Percentiles rank a stretch among this genome's conserved stretches.
These are phyloP conservation scores for Tachuris rubrigastra DNA, from an alignment of 2,113 vertebrate species.

Conservation along the genomic window DNA sequence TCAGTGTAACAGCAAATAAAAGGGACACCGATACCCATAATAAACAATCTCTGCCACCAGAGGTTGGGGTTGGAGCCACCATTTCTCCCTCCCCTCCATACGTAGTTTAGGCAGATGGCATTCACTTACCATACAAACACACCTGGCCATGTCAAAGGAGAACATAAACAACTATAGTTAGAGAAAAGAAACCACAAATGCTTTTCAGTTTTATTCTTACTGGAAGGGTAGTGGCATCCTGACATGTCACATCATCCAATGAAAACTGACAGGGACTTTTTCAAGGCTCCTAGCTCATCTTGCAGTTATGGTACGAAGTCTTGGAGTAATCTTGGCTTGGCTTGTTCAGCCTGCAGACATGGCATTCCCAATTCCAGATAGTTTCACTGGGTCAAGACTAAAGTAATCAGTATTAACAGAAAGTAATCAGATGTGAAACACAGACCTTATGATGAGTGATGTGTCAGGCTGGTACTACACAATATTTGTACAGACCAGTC, in stretches of 20 bases:
- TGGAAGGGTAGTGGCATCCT: background rate
- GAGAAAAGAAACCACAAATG: background rate
- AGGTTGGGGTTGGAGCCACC: background rate
- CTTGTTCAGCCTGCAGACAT: slow-evolving; percentile 12
- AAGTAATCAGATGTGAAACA: slow-evolving; percentile 27
- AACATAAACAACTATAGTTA: background rate
- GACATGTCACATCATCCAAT: slow-evolving; percentile 20
- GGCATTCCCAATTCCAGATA: slow-evolving; percentile 47
- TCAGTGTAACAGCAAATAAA: background rate
- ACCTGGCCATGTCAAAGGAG: background rate
- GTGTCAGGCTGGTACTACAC: background rate
- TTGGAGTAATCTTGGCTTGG: slow-evolving; percentile 1
- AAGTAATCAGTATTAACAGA: slow-evolving; percentile 29
- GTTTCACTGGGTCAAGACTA: slow-evolving; percentile 14
- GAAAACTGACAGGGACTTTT: background rate
- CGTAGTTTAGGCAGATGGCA: background rate
- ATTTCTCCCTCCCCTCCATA: background rate
- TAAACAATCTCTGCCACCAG: background rate
- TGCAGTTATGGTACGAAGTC: background rate
- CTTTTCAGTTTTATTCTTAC: slow-evolving; percentile 58
- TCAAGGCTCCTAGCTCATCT: background rate
- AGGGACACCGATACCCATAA: background rate
- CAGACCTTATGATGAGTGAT: background rate
- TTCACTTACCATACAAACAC: background rate
- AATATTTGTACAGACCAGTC: background rate